Evolutionary conservation across 2,113 vertebrate species (phyloP).

Genomic region (Salvelinus alpinus): DNA sequence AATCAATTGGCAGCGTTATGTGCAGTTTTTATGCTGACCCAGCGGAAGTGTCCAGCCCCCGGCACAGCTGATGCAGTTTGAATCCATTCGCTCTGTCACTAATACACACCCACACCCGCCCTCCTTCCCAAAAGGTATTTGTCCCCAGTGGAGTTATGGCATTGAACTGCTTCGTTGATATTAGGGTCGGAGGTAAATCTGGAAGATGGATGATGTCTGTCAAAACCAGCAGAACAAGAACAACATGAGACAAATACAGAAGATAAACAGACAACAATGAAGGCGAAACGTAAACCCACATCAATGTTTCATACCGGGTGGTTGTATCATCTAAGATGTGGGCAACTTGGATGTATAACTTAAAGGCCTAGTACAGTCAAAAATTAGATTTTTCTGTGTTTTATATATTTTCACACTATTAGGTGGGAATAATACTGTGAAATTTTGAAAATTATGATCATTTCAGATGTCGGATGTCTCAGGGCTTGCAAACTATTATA

Average conservation of each 20-base stretch:
- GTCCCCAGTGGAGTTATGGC: conserved; percentile 60
- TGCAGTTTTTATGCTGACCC: conserved; percentile 72
- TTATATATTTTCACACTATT: too few species aligned
- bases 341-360: background rate
- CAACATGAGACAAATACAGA: conserved; percentile 37
- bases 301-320: conserved; percentile 29
- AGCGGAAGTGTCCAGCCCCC: conserved; percentile 51
- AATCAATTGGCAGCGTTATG: conserved; percentile 68
- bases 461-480: too few species aligned
- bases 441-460: too few species aligned
- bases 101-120: conserved; percentile 34
- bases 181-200: conserved; percentile 65
- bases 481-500: too few species aligned
- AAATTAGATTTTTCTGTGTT: too few species aligned
- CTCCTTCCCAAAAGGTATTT: conserved; percentile 53
- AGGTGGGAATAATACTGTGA: too few species aligned
- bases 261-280: conserved; percentile 40
- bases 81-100: conserved; percentile 61
- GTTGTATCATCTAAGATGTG: background rate
- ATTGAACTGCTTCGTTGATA: conserved; percentile 63
- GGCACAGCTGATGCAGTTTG: conserved; percentile 60
- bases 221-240: conserved; percentile 60
- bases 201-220: conserved; percentile 65
- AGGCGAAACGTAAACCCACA: conserved; percentile 32
- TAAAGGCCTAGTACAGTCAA: background rate